A percentile compares a stretch with the other conserved stretches of the same genome.
Evolutionary conservation across 2,113 vertebrate genomes (phyloP).

Genomic region (Rhipidura dahli): DNA sequence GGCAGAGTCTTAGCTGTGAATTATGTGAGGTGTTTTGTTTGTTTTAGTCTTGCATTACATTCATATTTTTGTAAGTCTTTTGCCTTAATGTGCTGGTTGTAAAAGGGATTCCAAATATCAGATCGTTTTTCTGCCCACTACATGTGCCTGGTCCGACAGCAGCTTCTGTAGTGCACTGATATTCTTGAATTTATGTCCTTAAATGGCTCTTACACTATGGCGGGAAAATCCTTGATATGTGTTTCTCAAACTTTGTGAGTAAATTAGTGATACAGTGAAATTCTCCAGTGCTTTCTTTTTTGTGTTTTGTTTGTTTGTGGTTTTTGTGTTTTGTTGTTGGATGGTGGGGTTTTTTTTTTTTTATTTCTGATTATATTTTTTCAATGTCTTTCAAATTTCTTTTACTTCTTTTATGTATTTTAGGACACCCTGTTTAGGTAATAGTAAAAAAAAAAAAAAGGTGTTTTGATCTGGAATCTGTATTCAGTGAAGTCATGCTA

Average conservation of each 20-base stretch:
- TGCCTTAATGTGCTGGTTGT: rapidly evolving
- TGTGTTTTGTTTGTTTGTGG: background rate
- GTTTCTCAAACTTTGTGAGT: background rate
- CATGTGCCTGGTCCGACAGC: background rate
- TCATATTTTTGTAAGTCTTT: slow-evolving; percentile 11
- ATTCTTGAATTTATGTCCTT: background rate
- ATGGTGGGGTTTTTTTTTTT: background rate
- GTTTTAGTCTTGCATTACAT: slow-evolving; percentile 4
- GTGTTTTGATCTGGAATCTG: background rate
- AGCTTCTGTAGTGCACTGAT: background rate
- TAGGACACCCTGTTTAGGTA: background rate
- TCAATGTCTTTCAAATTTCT: background rate
- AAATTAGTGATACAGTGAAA: background rate
- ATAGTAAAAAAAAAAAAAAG: background rate
- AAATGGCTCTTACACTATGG: background rate
- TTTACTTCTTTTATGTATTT: background rate
- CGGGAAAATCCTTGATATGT: background rate
- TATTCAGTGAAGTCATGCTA: background rate
- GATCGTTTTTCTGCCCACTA: background rate
- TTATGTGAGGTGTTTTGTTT: background rate
- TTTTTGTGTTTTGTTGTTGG: background rate
- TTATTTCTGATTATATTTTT: too few species aligned
- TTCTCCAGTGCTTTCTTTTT: background rate
- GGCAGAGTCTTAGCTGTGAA: background rate
- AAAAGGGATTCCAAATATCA: background rate